phyloP scores from a whole-genome alignment of 2,888 invertebrate species.

The Pyrrhia umbra region DNA sequence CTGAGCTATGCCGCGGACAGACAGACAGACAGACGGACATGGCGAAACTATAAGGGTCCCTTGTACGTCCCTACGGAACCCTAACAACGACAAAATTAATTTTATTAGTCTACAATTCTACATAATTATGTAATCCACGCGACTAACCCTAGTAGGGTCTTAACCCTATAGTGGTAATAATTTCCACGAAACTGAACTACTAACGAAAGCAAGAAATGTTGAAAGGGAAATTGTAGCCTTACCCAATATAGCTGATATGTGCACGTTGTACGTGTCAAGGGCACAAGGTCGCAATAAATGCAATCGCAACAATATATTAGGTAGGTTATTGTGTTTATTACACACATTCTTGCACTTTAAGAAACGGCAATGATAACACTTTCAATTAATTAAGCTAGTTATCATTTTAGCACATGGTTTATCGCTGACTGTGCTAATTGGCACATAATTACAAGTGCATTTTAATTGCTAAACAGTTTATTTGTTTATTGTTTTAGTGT shows the following conservation, averaged over 20 bases:
- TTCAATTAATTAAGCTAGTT: constrained; percentile 6
- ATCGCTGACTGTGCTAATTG: constrained; percentile 22
- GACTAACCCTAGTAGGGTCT: too few relatives aligned
- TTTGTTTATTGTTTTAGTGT: background rate
- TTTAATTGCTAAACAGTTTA: background rate
- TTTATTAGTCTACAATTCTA: too few relatives aligned
- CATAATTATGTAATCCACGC: too few relatives aligned
- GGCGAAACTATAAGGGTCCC: too few relatives aligned
- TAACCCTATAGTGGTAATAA: too few relatives aligned
- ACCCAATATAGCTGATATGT: constrained; percentile 32
- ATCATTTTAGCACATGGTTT: constrained; percentile 1
- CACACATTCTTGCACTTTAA: constrained; percentile 12
- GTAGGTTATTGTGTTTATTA: background rate
- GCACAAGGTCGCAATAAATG: constrained; percentile 14
- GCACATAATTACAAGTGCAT: background rate
- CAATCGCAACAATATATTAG: constrained; percentile 29
- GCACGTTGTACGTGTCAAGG: constrained; percentile 42
- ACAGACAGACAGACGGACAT: too few relatives aligned
- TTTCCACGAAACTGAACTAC: background rate
- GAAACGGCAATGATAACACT: constrained; percentile 22
- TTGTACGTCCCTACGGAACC: too few relatives aligned
- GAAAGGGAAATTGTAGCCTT: constrained; percentile 13
- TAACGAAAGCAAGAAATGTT: constrained; percentile 13
- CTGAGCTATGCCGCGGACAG: too few relatives aligned
- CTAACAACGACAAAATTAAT: too few relatives aligned